phyloP scores from a whole-genome alignment of 2,888 invertebrate species.

The Conchocele bisecta region DNA sequence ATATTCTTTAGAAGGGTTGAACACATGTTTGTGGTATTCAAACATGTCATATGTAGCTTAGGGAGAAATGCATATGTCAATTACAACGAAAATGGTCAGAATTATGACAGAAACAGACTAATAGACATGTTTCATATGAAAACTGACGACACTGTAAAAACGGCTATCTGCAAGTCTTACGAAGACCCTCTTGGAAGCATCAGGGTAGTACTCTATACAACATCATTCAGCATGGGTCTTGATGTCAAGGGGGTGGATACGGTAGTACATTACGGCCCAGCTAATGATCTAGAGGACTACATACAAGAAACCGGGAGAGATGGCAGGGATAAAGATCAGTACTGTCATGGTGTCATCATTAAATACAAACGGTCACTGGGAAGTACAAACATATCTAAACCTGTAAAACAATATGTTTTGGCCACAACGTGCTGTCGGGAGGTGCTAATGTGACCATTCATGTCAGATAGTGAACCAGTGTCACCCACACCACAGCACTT shows the following conservation, averaged over 20 bases:
- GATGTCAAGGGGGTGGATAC: constrained; percentile 42
- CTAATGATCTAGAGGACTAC: constrained; percentile 40
- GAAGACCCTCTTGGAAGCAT: constrained; percentile 32
- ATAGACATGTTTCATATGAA: constrained; percentile 28
- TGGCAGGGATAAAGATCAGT: constrained; percentile 14
- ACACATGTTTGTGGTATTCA: constrained; percentile 15
- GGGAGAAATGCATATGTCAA: constrained; percentile 10
- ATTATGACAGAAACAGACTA: constrained; percentile 29
- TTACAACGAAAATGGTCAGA: background rate
- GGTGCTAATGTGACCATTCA: background rate
- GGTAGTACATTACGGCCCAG: constrained; percentile 40
- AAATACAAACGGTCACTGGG: constrained; percentile 20
- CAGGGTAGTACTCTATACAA: constrained; percentile 40
- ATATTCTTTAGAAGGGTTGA: constrained; percentile 25
- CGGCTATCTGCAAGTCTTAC: constrained; percentile 26
- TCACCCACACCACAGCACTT: constrained; percentile 1
- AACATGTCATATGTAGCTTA: constrained; percentile 10
- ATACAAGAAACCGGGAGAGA: constrained; percentile 42
- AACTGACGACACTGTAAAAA: constrained; percentile 15
- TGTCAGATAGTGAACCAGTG: background rate
- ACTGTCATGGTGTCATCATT: constrained; percentile 31
- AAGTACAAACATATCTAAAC: constrained; percentile 22
- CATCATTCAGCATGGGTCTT: constrained; percentile 47
- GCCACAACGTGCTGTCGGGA: background rate
- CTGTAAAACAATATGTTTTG: constrained; percentile 27